Evolutionary conservation across 2,888 invertebrate genomes (phyloP), one percentile per base, ranked within the genome.

Genomic region (Agrypnus murinus): DNA sequence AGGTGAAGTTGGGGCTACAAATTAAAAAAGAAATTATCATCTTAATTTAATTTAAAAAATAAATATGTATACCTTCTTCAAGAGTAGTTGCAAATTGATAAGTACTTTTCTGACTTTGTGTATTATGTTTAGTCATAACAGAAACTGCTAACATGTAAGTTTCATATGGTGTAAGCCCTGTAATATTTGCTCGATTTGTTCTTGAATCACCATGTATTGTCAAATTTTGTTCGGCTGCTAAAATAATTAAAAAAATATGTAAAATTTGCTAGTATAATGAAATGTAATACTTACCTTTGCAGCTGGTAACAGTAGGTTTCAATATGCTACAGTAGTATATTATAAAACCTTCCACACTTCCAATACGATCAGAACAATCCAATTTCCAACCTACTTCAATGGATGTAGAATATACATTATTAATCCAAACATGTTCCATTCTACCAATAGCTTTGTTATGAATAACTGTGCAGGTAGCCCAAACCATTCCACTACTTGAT

Each of bases 401-500:
- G 19, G 84, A 87, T 31, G 86, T 86, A 7, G 90, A 84, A 12
- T 85, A 87, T 10, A 87, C 85, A 1, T 83, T 80, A 62, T 86
- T 86, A 63, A 89, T 86, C 85, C 87, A 88, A 1, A 90, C 87
- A 14, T 87, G 87, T 71, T 88, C 89, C 83, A 91, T 87, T 83
- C 90, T 90, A 1, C 88, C 88, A 8, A 89, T 74, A 15, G 75
- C 76, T 80, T 84, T 83, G 67, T 86, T 85, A 57, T 86, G 85
- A 25, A 86, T 88, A 74, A 90, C 89, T 74, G 91, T 92, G 73
- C 96, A 96, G 36, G 90, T 89, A 8, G 94, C 92, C 95, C 95
- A 95, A 9, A 91, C 89, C 92, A 96, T 94, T 0, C 95, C 95
- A 81, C 95, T 95, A 75, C 94, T 95, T 71, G 88, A 88, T 2